Evolutionary conservation across 1,140 invertebrate genomes (phyloP).

Genomic region (Drosophila punjabiensis): DNA sequence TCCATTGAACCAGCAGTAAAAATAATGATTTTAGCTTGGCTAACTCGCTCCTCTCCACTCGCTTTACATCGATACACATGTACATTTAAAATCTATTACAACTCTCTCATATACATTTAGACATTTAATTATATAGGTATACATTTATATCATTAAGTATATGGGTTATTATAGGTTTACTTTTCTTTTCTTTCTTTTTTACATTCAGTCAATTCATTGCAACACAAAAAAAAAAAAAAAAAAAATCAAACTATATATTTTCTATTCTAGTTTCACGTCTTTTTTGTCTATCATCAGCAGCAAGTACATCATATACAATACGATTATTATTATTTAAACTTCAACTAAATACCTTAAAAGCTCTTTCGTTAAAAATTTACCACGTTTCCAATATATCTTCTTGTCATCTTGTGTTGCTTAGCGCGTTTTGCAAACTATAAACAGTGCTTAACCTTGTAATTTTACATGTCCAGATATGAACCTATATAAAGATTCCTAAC

Average conservation of each 20-base stretch:
- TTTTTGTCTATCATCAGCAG: constrained; percentile 18
- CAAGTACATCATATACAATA: constrained; percentile 12
- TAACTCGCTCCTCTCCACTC: constrained; percentile 9
- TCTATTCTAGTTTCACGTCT: constrained; percentile 25
- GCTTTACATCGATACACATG: constrained; percentile 37
- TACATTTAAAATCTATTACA: constrained; percentile 57
- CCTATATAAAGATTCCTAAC: constrained; percentile 15
- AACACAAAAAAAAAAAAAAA: constrained; percentile 55
- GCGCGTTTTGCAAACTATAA: constrained; percentile 42
- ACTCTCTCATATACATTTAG: constrained; percentile 66
- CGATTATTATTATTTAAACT: constrained; percentile 10
- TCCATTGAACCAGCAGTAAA: constrained; percentile 12
- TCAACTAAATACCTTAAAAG: constrained; percentile 46
- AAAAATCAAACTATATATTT: constrained; percentile 8
- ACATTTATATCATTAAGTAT: constrained; percentile 34
- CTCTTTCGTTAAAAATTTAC: constrained; percentile 41
- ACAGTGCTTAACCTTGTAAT: constrained; percentile 36
- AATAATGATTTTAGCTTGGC: constrained; percentile 39
- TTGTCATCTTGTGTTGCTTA: constrained; percentile 7
- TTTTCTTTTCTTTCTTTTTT: constrained; percentile 17
- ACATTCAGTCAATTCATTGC: constrained; percentile 80
- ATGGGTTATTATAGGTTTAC: constrained; percentile 28
- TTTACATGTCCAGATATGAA: constrained; percentile 15
- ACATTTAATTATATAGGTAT: constrained; percentile 56
- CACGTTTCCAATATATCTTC: constrained; percentile 26